These are phyloP conservation scores for Ambastaia sidthimunki DNA, from an alignment of 2,797 vertebrate genomes.

Conservation along the genomic window DNA sequence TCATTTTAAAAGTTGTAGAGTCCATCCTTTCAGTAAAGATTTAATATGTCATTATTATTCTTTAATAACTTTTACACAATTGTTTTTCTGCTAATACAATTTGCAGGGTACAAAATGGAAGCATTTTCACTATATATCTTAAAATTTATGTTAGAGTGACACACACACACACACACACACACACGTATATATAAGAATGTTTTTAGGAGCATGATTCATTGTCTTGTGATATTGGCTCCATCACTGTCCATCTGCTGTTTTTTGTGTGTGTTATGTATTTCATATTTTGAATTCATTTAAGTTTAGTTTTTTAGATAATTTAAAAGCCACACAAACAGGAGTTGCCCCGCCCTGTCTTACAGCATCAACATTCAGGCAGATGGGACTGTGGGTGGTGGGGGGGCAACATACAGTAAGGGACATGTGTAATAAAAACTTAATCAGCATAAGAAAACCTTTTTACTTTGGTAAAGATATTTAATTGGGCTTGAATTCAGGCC, in stretches of 20 bases:
- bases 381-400: slow-evolving; percentile 18
- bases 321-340: neutral
- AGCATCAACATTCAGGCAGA: neutral
- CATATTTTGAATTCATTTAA: neutral
- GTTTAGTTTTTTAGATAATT: neutral
- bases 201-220: neutral
- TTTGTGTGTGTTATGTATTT: neutral
- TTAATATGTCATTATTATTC: neutral
- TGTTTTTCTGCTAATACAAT: too few species aligned
- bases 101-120: too few species aligned
- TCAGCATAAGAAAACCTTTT: slow-evolving; percentile 41
- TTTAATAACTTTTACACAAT: too few species aligned
- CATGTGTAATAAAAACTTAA: slow-evolving; percentile 7
- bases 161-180: too few species aligned
- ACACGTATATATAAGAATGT: too few species aligned
- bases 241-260: neutral
- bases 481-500: slow-evolving; percentile 46
- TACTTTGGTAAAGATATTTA: slow-evolving; percentile 48
- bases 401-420: slow-evolving; percentile 6
- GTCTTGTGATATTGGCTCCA: neutral
- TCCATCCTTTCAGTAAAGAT: neutral
- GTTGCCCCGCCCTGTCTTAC: neutral
- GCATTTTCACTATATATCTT: too few species aligned
- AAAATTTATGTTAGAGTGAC: too few species aligned
- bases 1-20: neutral